A percentile compares a stretch with the other conserved stretches of the same genome.
These are phyloP conservation scores for Brachystomella parvula DNA, from an alignment of 1,140 invertebrate species.

Conservation along the genomic window DNA sequence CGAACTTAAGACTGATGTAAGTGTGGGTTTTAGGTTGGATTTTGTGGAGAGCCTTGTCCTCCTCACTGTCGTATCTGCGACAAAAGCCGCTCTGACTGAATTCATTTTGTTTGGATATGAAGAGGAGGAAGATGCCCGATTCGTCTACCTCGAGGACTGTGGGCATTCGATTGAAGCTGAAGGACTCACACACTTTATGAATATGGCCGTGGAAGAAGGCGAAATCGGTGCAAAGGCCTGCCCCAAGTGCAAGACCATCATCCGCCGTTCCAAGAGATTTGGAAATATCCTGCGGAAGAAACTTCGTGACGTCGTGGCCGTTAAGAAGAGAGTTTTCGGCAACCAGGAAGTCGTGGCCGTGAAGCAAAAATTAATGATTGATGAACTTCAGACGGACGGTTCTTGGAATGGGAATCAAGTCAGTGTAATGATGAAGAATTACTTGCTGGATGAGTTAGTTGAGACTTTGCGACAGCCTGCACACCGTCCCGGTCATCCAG, in stretches of 20 bases:
- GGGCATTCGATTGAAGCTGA: too few relatives aligned
- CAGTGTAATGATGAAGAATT: neutral
- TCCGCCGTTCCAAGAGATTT: slow-evolving; percentile 45
- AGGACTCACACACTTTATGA: slow-evolving; percentile 48
- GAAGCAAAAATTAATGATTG: neutral
- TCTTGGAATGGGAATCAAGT: neutral
- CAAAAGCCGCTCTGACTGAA: slow-evolving; percentile 45
- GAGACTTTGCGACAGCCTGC: neutral
- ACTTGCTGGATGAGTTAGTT: neutral
- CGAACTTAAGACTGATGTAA: neutral
- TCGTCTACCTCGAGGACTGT: slow-evolving; percentile 55
- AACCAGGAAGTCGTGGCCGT: neutral
- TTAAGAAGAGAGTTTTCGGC: slow-evolving; percentile 41
- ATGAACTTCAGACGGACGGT: neutral
- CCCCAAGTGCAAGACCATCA: slow-evolving; percentile 46
- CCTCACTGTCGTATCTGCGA: slow-evolving; percentile 44
- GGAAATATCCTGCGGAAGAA: slow-evolving; percentile 43
- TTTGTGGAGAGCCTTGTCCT: slow-evolving; percentile 59
- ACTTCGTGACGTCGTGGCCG: slow-evolving; percentile 41
- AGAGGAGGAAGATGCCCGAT: slow-evolving; percentile 39
- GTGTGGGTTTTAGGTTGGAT: slow-evolving; percentile 49
- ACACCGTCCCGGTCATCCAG: too few relatives aligned
- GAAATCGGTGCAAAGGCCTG: slow-evolving; percentile 45
- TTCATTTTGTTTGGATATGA: slow-evolving; percentile 45
- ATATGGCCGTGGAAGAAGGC: slow-evolving; percentile 28